Base-by-base conservation (phyloP, 2,113 vertebrate species). In the Clarias macrocephalus region DNA sequence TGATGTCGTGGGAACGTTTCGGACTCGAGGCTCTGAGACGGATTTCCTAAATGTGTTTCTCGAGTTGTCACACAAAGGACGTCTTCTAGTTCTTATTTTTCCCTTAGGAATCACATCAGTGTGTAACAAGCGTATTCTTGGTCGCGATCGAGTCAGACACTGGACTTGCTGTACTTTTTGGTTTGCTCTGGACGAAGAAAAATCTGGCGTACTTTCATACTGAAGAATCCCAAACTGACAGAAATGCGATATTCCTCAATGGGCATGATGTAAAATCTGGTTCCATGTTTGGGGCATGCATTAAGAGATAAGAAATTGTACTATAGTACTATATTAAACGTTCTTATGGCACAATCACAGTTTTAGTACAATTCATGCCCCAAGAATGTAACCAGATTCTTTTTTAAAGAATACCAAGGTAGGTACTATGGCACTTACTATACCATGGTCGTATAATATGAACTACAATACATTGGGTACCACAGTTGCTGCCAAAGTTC, bases 1-100 rank as follows among this genome's bases (percentile, higher is more conserved):
- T 76, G 72, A 75, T 76, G 73, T 85, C 82, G 82, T 88, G 89
- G 89, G 89, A 90, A 90, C 83, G 28, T 30, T 65, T 59, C 65
- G 28, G 65, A 85, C 62, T 63, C 15, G 19, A 60, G 66, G 19
- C 42, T 54, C 79, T 85, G 86, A 89, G 87, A 84, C 42, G 52
- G 48, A 30, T 37, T 73, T 60, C 33, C 77, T 68, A 65, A 76
- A 82, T 66, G 8, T 59, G 72, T 62, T 88, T 79, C 70, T 52
- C 3, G 73, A 82, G 65, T 52, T 57, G 68, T 83, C 13, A 59
- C 80, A 88, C 87, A 86, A 88, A 88, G 87, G 42, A 28, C 30
- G 21, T 63, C 75, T 88, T 86, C 73, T 59, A 63, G 82, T 66
- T 84, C 19, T 57, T 3, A 9, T 81, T 25, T 66, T 86, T 85